Conservation (phyloP, 2,797 vertebrate species). For the Oreonectes daqikongensis region DNA sequence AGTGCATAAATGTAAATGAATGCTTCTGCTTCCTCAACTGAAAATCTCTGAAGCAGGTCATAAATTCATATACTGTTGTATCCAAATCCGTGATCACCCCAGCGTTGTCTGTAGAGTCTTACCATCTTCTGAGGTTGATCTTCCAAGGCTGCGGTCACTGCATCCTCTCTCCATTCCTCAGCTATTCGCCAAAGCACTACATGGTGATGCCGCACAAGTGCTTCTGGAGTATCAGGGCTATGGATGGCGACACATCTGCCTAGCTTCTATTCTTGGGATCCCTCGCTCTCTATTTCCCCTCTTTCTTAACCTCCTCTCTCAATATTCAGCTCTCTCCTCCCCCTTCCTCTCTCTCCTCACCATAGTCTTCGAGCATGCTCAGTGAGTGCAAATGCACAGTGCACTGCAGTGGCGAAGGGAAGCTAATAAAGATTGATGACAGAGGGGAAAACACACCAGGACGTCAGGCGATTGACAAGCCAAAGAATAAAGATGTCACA, state of each 20-base stretch:
- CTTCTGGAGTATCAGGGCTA: conserved; percentile 7
- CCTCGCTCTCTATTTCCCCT: conserved; percentile 59
- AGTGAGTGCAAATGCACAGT: conserved; percentile 61
- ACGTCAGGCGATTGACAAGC: background rate
- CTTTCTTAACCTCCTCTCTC: conserved; percentile 54
- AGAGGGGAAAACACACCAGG: background rate
- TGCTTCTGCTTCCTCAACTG: background rate
- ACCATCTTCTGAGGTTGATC: conserved; percentile 37
- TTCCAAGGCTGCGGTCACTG: background rate
- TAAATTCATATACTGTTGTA: background rate
- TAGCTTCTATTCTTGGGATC: conserved; percentile 53
- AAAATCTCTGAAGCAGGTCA: background rate
- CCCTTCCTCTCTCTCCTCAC: conserved; percentile 48
- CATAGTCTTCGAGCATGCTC: conserved; percentile 49
- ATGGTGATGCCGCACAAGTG: background rate
- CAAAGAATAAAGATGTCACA: background rate
- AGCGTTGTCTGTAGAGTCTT: conserved; percentile 8
- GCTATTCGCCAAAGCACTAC: conserved; percentile 13
- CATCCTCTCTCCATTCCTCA: conserved; percentile 25
- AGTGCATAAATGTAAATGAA: background rate
- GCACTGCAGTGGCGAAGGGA: conserved; percentile 69
- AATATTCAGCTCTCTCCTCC: conserved; percentile 49
- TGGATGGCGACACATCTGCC: conserved; percentile 45
- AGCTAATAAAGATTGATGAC: conserved; percentile 55
- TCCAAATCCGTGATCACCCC: background rate